phyloP scores from a whole-genome alignment of 2,797 vertebrate genomes.

The Tragelaphus oryx region DNA sequence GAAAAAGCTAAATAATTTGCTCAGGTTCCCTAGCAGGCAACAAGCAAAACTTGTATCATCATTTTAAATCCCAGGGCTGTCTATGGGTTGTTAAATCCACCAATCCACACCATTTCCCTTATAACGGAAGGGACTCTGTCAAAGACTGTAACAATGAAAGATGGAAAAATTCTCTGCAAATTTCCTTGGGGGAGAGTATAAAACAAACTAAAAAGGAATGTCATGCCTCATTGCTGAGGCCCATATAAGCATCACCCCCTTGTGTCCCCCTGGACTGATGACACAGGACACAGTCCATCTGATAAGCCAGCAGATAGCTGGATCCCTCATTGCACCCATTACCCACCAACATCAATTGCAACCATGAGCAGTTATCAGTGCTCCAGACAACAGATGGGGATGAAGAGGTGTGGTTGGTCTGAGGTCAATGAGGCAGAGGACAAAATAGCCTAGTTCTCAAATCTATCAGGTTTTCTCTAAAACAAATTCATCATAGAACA shows the following conservation, averaged over 20 bases:
- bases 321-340: constrained; percentile 55
- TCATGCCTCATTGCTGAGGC: constrained; percentile 43
- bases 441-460: constrained; percentile 34
- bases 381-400: constrained; percentile 57
- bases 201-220: constrained; percentile 58
- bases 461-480: constrained; percentile 49
- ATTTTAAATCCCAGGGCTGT: constrained; percentile 29
- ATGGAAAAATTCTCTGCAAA: constrained; percentile 48
- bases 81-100: constrained; percentile 20
- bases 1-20: constrained; percentile 45
- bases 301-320: constrained; percentile 58
- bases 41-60: not conserved
- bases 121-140: not conserved
- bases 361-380: constrained; percentile 3
- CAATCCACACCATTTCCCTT: not conserved
- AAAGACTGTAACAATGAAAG: constrained; percentile 29
- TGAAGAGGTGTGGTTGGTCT: constrained; percentile 40
- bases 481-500: constrained; percentile 42
- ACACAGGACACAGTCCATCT: constrained; percentile 46
- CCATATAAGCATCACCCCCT: constrained; percentile 47
- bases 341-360: not conserved
- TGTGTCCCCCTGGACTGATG: constrained; percentile 14
- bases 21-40: constrained; percentile 11
- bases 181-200: constrained; percentile 29
- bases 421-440: not conserved